A percentile compares a stretch with the other conserved stretches of the same genome.
Conservation (phyloP, 2,797 vertebrate species). For the Pangasius djambal region DNA sequence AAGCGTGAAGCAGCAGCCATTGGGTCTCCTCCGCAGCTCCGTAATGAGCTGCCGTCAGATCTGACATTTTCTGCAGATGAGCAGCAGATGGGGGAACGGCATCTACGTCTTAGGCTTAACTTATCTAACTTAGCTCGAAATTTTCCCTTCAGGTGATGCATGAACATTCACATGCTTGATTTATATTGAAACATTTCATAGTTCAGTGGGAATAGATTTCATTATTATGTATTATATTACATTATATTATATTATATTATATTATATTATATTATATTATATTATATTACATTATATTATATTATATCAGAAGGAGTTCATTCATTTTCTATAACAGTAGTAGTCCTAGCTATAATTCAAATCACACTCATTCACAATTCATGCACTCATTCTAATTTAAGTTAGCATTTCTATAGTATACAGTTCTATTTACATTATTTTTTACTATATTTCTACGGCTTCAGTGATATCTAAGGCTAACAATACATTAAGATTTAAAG, state of each 20-base stretch:
- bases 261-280: too few relatives aligned
- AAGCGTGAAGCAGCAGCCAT: conserved; percentile 38
- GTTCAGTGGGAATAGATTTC: background rate
- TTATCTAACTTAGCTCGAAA: conserved; percentile 24
- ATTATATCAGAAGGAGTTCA: background rate
- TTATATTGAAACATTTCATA: background rate
- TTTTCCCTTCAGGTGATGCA: conserved; percentile 11
- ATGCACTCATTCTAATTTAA: background rate
- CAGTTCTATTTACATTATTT: background rate
- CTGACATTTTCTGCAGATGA: conserved; percentile 42
- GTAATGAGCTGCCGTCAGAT: conserved; percentile 42
- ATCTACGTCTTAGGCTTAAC: conserved; percentile 21
- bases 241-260: too few relatives aligned
- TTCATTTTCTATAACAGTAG: background rate
- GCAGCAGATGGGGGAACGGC: conserved; percentile 41
- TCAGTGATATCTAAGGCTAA: background rate
- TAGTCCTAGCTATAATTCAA: background rate
- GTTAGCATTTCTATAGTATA: background rate
- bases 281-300: too few relatives aligned
- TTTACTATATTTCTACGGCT: background rate
- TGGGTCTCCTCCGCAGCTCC: conserved; percentile 29
- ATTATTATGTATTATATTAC: background rate
- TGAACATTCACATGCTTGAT: background rate
- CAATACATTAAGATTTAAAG: background rate
- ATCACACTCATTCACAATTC: background rate